Conservation (phyloP, 92 coral and sea anemone species). For the Virgularia gustaviana region DNA sequence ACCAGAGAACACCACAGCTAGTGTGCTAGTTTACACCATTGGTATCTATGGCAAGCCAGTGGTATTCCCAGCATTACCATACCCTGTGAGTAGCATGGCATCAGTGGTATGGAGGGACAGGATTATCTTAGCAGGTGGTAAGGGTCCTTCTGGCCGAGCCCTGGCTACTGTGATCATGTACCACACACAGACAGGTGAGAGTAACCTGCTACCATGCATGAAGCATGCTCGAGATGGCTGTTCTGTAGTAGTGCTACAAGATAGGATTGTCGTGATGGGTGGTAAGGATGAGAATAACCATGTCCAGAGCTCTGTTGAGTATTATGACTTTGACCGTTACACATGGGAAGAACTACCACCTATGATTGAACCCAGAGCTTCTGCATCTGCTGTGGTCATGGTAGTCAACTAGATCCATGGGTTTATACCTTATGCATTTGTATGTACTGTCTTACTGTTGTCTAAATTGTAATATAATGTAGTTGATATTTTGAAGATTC, state of each 20-base stretch:
- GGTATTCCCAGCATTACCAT: background rate
- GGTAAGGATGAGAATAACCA: background rate
- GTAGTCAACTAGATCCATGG: background rate
- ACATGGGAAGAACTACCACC: conserved; percentile 15
- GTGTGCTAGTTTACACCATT: conserved; percentile 5
- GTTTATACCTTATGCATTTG: too few species aligned
- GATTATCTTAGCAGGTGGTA: conserved; percentile 2
- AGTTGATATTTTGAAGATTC: too few species aligned
- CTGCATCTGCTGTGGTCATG: conserved; percentile 23
- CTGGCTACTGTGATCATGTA: conserved; percentile 16
- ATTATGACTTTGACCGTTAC: background rate
- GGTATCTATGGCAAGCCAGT: background rate
- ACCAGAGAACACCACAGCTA: background rate
- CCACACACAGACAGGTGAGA: conserved; percentile 8
- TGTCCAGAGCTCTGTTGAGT: conserved; percentile 31
- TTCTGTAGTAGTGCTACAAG: conserved; percentile 13
- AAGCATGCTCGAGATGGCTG: conserved; percentile 1
- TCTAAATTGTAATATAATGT: too few species aligned
- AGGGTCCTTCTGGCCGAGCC: background rate
- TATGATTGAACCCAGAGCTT: conserved; percentile 10
- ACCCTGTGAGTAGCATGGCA: conserved; percentile 1
- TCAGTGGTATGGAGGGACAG: conserved; percentile 6
- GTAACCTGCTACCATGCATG: conserved; percentile 1
- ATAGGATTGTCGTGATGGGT: conserved; percentile 26
- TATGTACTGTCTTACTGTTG: too few species aligned